phyloP scores from a whole-genome alignment of 2,113 vertebrate species.

The Oreochromis tanganicae region DNA sequence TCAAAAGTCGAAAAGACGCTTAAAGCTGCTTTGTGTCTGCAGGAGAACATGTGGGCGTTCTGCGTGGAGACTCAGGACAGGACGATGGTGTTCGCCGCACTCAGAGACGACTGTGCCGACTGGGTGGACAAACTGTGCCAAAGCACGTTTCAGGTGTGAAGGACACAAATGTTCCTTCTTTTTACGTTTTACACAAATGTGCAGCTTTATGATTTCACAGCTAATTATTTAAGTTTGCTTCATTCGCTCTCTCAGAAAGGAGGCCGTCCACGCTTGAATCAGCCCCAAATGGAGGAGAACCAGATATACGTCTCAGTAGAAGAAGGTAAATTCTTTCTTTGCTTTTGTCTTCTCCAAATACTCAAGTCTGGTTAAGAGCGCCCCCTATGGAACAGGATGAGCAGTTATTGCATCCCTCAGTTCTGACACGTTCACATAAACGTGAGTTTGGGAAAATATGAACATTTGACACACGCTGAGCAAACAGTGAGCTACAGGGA shows the following conservation, averaged over 20 bases:
- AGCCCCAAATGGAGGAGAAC: conserved; percentile 85
- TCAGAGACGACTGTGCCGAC: conserved; percentile 72
- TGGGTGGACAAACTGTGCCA: conserved; percentile 85
- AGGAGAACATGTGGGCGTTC: conserved; percentile 81
- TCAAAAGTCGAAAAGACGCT: not conserved
- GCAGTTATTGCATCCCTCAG: not conserved
- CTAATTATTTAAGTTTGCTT: not conserved
- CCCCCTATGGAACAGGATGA: not conserved
- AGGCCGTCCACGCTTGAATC: not conserved
- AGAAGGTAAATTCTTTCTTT: conserved; percentile 68
- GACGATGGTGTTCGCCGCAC: conserved; percentile 80
- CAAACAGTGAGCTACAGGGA: not conserved
- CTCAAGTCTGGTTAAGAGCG: not conserved
- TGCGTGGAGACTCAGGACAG: conserved; percentile 82
- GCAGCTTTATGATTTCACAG: rapidly evolving
- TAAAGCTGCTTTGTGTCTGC: not conserved
- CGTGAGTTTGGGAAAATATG: not conserved
- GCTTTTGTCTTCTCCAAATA: not conserved
- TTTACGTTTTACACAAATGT: not conserved
- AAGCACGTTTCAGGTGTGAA: conserved; percentile 81
- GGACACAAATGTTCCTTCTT: not conserved
- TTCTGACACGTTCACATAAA: not conserved
- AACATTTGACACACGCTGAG: not conserved
- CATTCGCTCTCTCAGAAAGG: conserved; percentile 25
- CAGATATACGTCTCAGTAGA: conserved; percentile 82